Percentiles rank a stretch among this genome's conserved stretches.
Conservation (phyloP, 2,888 invertebrate genomes). For the Adineta ricciae region DNA sequence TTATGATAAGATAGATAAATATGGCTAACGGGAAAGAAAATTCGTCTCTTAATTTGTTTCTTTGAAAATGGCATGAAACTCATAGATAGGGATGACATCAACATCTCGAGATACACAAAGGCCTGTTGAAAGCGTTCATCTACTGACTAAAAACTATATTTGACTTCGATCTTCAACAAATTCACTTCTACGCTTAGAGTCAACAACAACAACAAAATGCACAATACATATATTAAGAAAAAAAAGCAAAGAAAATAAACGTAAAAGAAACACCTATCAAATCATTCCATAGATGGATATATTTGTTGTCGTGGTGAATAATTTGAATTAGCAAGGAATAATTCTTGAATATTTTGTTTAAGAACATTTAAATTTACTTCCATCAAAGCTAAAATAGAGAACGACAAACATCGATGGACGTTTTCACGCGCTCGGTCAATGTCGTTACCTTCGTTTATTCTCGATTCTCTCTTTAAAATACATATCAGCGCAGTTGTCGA, state of each 20-base stretch:
- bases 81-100: not conserved
- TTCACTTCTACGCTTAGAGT: not conserved
- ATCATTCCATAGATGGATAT: not conserved
- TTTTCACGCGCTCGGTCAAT: no score
- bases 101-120: not conserved
- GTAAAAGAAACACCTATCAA: not conserved
- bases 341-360: not conserved
- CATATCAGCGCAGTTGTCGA: not conserved
- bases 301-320: not conserved
- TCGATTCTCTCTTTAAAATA: not conserved
- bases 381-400: not conserved
- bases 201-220: not conserved
- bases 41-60: not conserved
- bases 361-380: not conserved
- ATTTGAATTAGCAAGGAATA: not conserved
- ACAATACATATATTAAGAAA: not conserved
- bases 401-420: no score
- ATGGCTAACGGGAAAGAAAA: not conserved
- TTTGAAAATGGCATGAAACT: not conserved
- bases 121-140: not conserved
- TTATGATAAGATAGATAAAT: not conserved
- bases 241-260: not conserved
- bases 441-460: not conserved
- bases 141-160: not conserved
- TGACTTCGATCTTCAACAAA: not conserved